These are phyloP conservation scores for Manduca sexta DNA, from an alignment of 1,140 invertebrate species.

Conservation along the genomic window DNA sequence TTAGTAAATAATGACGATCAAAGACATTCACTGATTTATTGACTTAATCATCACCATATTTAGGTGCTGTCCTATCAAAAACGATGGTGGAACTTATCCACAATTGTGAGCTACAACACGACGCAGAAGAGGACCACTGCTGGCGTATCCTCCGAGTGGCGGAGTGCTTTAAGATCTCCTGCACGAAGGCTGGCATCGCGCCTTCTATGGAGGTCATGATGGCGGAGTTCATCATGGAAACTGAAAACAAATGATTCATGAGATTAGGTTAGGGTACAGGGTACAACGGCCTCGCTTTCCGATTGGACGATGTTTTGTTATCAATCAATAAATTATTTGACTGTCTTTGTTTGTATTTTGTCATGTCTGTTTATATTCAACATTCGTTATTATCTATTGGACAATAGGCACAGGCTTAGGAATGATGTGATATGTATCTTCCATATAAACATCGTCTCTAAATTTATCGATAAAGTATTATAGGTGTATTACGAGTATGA, in stretches of 20 bases:
- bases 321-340: too few relatives aligned
- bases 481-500: too few relatives aligned
- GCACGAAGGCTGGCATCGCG: slow-evolving; percentile 38
- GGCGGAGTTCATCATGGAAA: slow-evolving; percentile 61
- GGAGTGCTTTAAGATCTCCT: slow-evolving; percentile 53
- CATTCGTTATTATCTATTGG: background rate
- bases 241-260: slow-evolving; percentile 18
- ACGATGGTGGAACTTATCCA: slow-evolving; percentile 57
- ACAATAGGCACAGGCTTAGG: too few relatives aligned
- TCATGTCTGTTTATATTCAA: background rate
- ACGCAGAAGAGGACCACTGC: slow-evolving; percentile 48
- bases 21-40: too few relatives aligned
- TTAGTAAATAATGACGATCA: too few relatives aligned
- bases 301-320: too few relatives aligned
- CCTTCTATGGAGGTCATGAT: slow-evolving; percentile 59
- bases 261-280: too few relatives aligned
- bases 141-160: slow-evolving; percentile 55
- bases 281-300: too few relatives aligned
- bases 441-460: too few relatives aligned
- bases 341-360: background rate
- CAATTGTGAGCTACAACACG: slow-evolving; percentile 46
- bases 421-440: too few relatives aligned
- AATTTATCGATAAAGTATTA: too few relatives aligned
- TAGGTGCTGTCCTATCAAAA: slow-evolving; percentile 47
- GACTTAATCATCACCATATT: too few relatives aligned